Percentiles rank a stretch among this genome's conserved stretches.
Evolutionary conservation across 2,797 vertebrate genomes (phyloP).

Genomic region (Knipowitschia caucasica): DNA sequence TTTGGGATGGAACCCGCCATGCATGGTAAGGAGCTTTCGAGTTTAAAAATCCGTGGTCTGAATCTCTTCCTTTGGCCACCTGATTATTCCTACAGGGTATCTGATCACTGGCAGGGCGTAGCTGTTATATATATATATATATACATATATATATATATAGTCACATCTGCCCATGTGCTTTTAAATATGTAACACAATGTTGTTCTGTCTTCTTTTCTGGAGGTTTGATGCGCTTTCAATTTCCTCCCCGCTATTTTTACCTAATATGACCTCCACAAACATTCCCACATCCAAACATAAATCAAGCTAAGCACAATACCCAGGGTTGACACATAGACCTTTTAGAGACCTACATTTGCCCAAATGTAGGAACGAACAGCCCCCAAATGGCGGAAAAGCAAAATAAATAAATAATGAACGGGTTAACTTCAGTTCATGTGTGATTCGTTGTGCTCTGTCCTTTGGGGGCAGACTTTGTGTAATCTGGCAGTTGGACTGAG

Average conservation of each 20-base stretch:
- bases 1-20: too few species aligned
- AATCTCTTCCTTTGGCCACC: too few species aligned
- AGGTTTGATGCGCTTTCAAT: background rate
- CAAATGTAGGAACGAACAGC: background rate
- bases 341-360: background rate
- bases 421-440: slow-evolving; percentile 1
- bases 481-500: background rate
- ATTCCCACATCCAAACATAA: background rate
- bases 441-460: background rate
- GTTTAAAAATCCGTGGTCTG: too few species aligned
- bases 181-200: too few species aligned
- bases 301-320: background rate
- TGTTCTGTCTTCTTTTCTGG: background rate
- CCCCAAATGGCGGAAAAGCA: background rate
- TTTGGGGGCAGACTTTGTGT: slow-evolving; percentile 1
- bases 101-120: too few species aligned
- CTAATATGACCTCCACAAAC: background rate
- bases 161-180: too few species aligned
- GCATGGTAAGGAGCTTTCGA: too few species aligned
- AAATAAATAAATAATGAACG: background rate
- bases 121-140: too few species aligned
- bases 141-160: too few species aligned
- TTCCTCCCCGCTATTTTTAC: background rate
- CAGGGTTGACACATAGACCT: background rate
- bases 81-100: too few species aligned